These are phyloP conservation scores for Nycticebus coucang DNA, from an alignment of 2,113 vertebrate species.

Conservation along the genomic window DNA sequence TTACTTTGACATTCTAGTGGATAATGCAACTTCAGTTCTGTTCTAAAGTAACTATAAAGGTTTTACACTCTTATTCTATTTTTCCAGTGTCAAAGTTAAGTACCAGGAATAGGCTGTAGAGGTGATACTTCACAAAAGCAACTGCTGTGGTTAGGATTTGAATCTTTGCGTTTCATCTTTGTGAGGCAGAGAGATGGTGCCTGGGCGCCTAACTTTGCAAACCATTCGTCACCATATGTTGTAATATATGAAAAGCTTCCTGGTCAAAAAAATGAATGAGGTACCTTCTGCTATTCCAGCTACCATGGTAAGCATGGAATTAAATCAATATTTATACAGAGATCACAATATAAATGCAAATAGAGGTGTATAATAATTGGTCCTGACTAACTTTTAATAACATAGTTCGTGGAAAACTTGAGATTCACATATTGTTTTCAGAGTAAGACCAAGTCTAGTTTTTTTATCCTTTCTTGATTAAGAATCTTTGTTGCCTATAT, in stretches of 20 bases:
- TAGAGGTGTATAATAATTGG: not conserved
- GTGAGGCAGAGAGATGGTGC: not conserved
- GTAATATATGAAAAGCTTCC: not conserved
- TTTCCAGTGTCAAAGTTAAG: not conserved
- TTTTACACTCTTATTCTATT: not conserved
- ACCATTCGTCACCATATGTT: not conserved
- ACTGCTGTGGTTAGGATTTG: not conserved
- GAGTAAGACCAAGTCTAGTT: not conserved
- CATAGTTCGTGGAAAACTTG: not conserved
- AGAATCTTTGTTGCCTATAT: not conserved
- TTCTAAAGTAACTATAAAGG: not conserved
- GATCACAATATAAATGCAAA: not conserved
- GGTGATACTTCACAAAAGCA: not conserved
- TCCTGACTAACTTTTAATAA: not conserved
- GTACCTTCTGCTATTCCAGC: not conserved
- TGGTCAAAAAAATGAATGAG: not conserved
- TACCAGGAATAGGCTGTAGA: too few species aligned
- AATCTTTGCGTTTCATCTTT: not conserved
- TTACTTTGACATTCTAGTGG: not conserved
- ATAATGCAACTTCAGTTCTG: not conserved
- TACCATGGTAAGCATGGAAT: not conserved
- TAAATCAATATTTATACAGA: not conserved
- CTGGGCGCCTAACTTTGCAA: not conserved
- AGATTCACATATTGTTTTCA: not conserved
- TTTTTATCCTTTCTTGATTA: not conserved